A percentile compares a stretch with the other conserved stretches of the same genome.
phyloP scores from a whole-genome alignment of 1,140 invertebrate genomes.

The Conus ventricosus region DNA sequence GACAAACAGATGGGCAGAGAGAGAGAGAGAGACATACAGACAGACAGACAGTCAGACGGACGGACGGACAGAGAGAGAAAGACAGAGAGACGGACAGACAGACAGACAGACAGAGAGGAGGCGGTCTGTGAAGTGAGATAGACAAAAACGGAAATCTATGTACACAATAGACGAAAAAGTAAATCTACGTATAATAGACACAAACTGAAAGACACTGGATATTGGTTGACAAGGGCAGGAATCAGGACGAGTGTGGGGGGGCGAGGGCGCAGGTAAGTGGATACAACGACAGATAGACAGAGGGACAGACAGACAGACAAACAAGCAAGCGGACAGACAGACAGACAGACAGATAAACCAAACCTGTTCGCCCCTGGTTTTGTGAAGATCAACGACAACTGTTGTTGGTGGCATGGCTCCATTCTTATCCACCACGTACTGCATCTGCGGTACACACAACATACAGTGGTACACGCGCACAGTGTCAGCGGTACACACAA shows the following conservation, averaged over 20 bases:
- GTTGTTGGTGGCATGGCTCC: constrained; percentile 90
- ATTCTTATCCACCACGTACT: constrained; percentile 86
- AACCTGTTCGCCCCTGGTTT: constrained; percentile 77
- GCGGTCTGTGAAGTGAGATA: too few species aligned
- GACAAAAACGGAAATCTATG: too few species aligned
- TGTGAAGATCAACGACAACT: constrained; percentile 89
- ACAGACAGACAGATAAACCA: neutral
- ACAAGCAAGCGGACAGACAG: too few species aligned
- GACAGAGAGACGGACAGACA: too few species aligned
- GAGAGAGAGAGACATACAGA: neutral
- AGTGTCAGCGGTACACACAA: too few species aligned
- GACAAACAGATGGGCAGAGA: neutral
- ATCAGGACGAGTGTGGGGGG: too few species aligned
- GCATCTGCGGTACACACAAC: constrained; percentile 79
- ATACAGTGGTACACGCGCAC: too few species aligned
- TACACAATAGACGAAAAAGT: too few species aligned
- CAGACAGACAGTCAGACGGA: neutral
- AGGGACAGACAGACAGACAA: constrained; percentile 5
- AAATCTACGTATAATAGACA: too few species aligned
- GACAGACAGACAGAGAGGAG: neutral
- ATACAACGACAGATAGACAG: neutral
- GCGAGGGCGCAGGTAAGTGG: too few species aligned
- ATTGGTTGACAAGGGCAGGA: too few species aligned
- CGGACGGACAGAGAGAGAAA: neutral
- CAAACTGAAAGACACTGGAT: too few species aligned